These are phyloP conservation scores for Probosciger aterrimus DNA, from an alignment of 2,113 vertebrate genomes.

Conservation along the genomic window DNA sequence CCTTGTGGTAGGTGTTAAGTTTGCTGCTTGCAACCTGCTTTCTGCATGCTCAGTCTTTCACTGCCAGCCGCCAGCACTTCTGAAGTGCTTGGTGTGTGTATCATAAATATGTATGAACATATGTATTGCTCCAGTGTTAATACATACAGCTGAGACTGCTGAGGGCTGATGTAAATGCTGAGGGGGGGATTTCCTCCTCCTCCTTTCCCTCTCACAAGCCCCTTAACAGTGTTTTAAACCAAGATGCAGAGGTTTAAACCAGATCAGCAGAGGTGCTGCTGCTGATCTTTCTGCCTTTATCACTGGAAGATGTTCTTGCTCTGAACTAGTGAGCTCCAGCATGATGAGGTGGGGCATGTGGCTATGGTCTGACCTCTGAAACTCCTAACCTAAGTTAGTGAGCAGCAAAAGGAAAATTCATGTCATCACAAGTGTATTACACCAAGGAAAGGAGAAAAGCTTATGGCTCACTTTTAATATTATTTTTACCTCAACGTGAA, in stretches of 20 bases:
- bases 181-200: not conserved
- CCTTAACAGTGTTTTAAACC: not conserved
- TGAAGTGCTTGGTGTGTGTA: not conserved
- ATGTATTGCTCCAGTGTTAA: not conserved
- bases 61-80: not conserved
- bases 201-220: not conserved
- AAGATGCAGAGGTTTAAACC: no score
- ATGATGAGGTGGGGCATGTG: not conserved
- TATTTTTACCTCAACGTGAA: not conserved
- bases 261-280: not conserved
- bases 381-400: not conserved
- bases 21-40: not conserved
- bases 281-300: not conserved
- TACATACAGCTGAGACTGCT: not conserved
- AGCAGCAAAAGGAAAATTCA: not conserved
- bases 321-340: not conserved
- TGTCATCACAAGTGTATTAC: not conserved
- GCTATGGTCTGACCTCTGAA: not conserved
- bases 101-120: rapidly evolving
- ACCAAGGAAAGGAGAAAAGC: not conserved
- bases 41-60: rapidly evolving
- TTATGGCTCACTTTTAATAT: not conserved
- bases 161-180: not conserved
- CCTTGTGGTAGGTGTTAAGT: not conserved
- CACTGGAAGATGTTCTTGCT: not conserved